A percentile compares a stretch with the other conserved stretches of the same genome.
These are phyloP conservation scores for Halotydeus destructor DNA, from an alignment of 1,140 invertebrate species.

Conservation along the genomic window DNA sequence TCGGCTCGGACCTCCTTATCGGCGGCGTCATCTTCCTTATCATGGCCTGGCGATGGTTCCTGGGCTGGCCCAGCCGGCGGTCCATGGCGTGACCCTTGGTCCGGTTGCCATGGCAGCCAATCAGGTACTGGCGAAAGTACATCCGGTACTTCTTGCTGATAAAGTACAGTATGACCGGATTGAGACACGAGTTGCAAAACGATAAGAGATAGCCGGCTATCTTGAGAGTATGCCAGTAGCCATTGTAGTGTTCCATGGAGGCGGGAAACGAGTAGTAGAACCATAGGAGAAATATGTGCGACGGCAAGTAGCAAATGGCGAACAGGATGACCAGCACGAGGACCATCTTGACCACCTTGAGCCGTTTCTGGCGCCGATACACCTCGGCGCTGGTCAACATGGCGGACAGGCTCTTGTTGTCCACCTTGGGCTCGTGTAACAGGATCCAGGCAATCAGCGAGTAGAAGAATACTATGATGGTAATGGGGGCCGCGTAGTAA, in stretches of 20 bases:
- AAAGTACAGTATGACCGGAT: constrained; percentile 2
- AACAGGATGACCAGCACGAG: constrained; percentile 73
- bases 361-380: constrained; percentile 12
- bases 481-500: constrained; percentile 59
- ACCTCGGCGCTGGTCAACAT: constrained; percentile 11
- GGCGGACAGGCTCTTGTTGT: constrained; percentile 20
- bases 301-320: constrained; percentile 66
- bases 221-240: constrained; percentile 62
- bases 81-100: too few species aligned
- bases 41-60: too few species aligned
- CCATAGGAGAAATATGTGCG: constrained; percentile 66
- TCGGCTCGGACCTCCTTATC: too few species aligned
- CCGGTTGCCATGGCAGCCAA: too few species aligned
- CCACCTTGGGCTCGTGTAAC: constrained; percentile 49
- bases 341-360: constrained; percentile 57
- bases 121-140: too few species aligned
- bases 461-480: constrained; percentile 65
- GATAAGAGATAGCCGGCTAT: constrained; percentile 48
- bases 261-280: constrained; percentile 53
- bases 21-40: too few species aligned
- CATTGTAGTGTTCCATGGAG: constrained; percentile 47
- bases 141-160: too few species aligned
- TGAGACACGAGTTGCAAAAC: constrained; percentile 4
- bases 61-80: too few species aligned
- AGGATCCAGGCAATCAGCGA: constrained; percentile 64